Percentiles rank a stretch among this genome's conserved stretches.
These are phyloP conservation scores for Cairina moschata DNA, from an alignment of 2,113 vertebrate genomes.

Conservation along the genomic window DNA sequence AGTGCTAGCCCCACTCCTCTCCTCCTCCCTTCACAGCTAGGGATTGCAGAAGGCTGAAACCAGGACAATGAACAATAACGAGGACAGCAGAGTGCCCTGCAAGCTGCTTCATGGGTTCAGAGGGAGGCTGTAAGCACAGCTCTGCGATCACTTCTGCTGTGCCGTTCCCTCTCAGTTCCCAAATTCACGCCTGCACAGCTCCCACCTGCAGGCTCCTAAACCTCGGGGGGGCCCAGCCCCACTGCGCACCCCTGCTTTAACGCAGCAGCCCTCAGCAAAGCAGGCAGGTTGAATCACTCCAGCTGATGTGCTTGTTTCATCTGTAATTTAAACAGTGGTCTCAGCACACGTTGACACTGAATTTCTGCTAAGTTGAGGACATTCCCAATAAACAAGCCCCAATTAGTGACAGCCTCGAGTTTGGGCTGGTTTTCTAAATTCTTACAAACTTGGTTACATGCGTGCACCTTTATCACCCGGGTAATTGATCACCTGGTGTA, in stretches of 20 bases:
- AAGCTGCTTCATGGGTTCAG: no score
- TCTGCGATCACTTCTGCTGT: not conserved
- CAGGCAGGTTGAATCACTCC: no score
- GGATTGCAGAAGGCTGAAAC: not conserved
- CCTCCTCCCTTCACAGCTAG: not conserved
- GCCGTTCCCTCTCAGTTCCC: not conserved
- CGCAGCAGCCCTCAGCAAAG: not conserved
- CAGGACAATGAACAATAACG: accelerated
- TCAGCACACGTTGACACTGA: accelerated
- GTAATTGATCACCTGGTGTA: not conserved
- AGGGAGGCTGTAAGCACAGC: accelerated
- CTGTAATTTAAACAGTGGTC: not conserved
- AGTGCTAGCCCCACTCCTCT: not conserved
- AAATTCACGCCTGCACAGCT: accelerated
- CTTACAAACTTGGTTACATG: no score
- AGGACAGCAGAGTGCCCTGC: not conserved
- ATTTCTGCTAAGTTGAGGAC: not conserved
- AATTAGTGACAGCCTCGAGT: accelerated
- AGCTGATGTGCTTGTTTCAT: not conserved
- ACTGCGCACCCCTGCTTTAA: accelerated
- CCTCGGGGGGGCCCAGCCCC: not conserved
- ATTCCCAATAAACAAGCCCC: not conserved
- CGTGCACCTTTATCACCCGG: not conserved
- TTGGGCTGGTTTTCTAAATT: not conserved
- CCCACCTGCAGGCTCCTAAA: not conserved